phyloP scores from a whole-genome alignment of 2,113 vertebrate species.

The Nettapus auritus region DNA sequence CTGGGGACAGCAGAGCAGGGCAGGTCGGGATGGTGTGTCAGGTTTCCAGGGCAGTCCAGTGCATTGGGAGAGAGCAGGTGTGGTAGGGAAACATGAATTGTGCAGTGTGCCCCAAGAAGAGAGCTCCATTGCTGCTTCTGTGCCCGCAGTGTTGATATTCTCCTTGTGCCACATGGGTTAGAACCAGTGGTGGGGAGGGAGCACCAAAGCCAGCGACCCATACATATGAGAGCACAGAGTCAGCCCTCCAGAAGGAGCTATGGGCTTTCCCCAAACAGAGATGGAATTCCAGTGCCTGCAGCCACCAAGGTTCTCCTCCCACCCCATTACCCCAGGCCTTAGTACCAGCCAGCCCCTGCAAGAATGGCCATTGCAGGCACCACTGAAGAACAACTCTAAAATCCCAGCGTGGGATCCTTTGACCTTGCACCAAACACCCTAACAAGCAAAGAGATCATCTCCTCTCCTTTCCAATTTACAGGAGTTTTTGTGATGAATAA shows the following conservation, averaged over 20 bases:
- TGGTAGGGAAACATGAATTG: neutral
- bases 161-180: neutral
- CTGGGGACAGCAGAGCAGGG: neutral
- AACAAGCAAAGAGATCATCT: neutral
- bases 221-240: accelerated
- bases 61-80: neutral
- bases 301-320: neutral
- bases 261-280: neutral
- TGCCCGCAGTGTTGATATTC: neutral
- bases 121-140: neutral
- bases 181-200: neutral
- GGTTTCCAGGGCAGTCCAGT: neutral
- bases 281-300: neutral
- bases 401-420: neutral
- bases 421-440: neutral
- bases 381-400: accelerated
- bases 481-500: neutral
- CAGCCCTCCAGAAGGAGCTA: neutral
- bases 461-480: neutral
- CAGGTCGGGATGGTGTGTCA: neutral
- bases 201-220: neutral
- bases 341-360: neutral
- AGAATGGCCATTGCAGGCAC: neutral
- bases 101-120: neutral
- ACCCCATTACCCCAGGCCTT: neutral